Percentiles rank a stretch among this genome's conserved stretches.
Evolutionary conservation across 2,113 vertebrate genomes (phyloP).

Genomic region (Pedetes capensis): DNA sequence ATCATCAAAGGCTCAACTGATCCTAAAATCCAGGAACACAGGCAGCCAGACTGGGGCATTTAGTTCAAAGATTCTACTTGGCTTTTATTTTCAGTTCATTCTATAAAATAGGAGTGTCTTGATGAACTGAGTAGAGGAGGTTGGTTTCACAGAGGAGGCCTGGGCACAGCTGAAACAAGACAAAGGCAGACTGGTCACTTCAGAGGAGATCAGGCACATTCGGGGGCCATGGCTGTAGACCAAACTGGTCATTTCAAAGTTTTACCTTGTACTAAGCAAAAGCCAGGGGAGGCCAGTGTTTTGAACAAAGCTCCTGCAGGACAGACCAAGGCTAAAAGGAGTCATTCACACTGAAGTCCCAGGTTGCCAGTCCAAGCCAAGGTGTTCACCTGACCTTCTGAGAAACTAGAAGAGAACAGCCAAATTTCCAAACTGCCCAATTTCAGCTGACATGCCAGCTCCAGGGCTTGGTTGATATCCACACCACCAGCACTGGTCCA

Average conservation of each 20-base stretch:
- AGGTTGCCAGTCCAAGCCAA: background rate
- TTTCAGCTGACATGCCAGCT: background rate
- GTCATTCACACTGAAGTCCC: background rate
- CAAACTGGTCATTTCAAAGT: background rate
- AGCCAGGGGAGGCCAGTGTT: background rate
- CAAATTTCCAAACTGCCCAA: background rate
- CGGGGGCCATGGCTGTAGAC: no score
- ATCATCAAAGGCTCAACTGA: background rate
- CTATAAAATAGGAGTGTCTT: background rate
- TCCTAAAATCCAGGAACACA: background rate
- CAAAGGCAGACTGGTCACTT: background rate
- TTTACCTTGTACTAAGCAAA: background rate
- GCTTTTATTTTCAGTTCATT: background rate
- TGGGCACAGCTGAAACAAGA: background rate
- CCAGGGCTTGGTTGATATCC: background rate
- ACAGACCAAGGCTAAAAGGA: background rate
- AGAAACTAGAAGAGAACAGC: no score
- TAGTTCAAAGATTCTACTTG: background rate
- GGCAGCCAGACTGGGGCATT: background rate
- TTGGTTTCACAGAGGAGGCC: background rate
- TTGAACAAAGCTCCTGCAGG: background rate
- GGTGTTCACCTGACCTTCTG: background rate
- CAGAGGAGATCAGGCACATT: no score
- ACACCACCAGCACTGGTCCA: no score
- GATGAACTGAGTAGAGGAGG: background rate